phyloP scores from a whole-genome alignment of 2,113 vertebrate genomes.

The Cryptotis parvus region DNA sequence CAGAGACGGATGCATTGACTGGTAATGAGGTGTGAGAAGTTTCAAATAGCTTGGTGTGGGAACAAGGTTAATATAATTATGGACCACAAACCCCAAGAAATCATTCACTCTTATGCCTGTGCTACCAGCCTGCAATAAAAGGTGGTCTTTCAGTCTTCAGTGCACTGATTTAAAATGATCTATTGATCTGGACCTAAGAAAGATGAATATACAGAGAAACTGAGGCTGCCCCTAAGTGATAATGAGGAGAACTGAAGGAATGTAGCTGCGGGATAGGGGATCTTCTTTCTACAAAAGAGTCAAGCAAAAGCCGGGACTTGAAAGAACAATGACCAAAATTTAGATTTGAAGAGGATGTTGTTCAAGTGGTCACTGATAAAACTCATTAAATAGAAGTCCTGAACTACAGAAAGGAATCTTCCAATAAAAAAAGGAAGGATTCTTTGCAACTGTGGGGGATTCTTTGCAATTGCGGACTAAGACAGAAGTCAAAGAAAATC shows the following conservation, averaged over 20 bases:
- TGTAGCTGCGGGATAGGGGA: constrained; percentile 61
- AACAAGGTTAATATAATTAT: constrained; percentile 78
- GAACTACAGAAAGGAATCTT: constrained; percentile 43
- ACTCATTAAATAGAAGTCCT: constrained; percentile 59
- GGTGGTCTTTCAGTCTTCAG: constrained; percentile 76
- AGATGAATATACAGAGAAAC: constrained; percentile 72
- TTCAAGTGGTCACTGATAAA: constrained; percentile 70
- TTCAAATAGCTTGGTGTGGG: constrained; percentile 71
- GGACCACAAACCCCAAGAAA: constrained; percentile 71
- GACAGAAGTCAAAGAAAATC: background rate
- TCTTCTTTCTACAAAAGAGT: constrained; percentile 65
- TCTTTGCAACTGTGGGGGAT: background rate
- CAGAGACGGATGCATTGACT: constrained; percentile 60
- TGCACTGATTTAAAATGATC: constrained; percentile 82
- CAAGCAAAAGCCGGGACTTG: constrained; percentile 70
- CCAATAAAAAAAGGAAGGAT: constrained; percentile 67
- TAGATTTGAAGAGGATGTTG: constrained; percentile 55
- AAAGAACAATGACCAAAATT: constrained; percentile 67
- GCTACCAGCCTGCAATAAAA: constrained; percentile 69
- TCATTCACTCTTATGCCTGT: constrained; percentile 73
- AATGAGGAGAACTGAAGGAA: constrained; percentile 78
- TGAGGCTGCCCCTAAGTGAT: constrained; percentile 68
- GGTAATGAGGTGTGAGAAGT: constrained; percentile 79
- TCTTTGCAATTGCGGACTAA: constrained; percentile 1
- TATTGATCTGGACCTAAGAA: constrained; percentile 79